phyloP scores from a whole-genome alignment of 1,140 invertebrate genomes.

The Berghia stephanieae region DNA sequence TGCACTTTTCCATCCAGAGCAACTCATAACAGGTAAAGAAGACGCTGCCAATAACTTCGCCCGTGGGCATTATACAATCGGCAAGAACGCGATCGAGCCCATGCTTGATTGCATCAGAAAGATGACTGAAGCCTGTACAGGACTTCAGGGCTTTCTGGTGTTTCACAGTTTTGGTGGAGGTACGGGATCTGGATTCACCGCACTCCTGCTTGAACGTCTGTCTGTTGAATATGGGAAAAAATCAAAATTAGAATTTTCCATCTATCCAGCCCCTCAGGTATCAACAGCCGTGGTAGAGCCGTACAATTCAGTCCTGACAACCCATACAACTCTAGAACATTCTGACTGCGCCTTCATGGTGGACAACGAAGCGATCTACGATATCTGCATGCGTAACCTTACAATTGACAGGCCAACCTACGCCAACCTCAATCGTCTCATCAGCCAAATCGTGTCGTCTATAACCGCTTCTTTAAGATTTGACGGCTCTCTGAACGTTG shows the following conservation, averaged over 20 bases:
- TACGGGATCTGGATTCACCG: constrained; percentile 88
- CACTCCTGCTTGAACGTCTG: constrained; percentile 86
- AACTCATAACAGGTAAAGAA: constrained; percentile 71
- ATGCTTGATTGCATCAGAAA: constrained; percentile 58
- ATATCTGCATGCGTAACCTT: constrained; percentile 83
- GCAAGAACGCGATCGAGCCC: constrained; percentile 64
- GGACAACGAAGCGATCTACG: constrained; percentile 88
- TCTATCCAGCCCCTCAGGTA: constrained; percentile 79
- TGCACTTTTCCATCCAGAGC: constrained; percentile 72
- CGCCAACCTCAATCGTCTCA: constrained; percentile 63
- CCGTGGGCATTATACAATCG: constrained; percentile 62
- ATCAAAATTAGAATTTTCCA: constrained; percentile 47
- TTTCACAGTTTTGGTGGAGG: constrained; percentile 76
- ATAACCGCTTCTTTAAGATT: constrained; percentile 76
- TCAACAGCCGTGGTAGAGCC: constrained; percentile 67
- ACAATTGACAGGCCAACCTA: constrained; percentile 77
- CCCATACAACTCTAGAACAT: too few relatives aligned
- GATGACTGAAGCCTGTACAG: constrained; percentile 59
- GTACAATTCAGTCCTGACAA: constrained; percentile 66
- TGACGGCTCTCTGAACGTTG: constrained; percentile 83
- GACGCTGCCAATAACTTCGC: constrained; percentile 20
- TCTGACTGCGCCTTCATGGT: constrained; percentile 67
- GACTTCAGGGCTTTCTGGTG: constrained; percentile 88
- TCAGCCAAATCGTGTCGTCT: constrained; percentile 71
- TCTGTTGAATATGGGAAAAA: constrained; percentile 82